Conservation (phyloP, 2,888 invertebrate genomes). For the Bibio marci region DNA sequence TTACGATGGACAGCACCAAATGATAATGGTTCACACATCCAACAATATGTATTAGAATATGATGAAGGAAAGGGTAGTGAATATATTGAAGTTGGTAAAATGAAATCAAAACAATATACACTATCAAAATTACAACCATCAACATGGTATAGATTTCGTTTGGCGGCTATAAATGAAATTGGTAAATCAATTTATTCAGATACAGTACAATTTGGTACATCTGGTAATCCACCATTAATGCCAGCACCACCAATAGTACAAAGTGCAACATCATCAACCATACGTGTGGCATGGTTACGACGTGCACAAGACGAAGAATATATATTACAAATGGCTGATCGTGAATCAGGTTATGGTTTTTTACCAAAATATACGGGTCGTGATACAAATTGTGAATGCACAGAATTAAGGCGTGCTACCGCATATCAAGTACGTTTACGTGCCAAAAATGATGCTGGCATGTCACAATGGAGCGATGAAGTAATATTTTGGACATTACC, state of each 20-base stretch:
- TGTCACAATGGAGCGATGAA: conserved; percentile 66
- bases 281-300: conserved; percentile 57
- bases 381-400: conserved; percentile 49
- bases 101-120: conserved; percentile 58
- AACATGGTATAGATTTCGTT: conserved; percentile 63
- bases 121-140: conserved; percentile 59
- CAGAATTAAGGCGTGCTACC: conserved; percentile 52
- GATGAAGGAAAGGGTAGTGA: conserved; percentile 50
- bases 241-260: conserved; percentile 59
- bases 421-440: conserved; percentile 68
- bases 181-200: conserved; percentile 60
- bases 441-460: conserved; percentile 69
- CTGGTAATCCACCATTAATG: conserved; percentile 61
- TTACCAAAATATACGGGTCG: conserved; percentile 63
- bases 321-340: conserved; percentile 62
- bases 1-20: conserved; percentile 53
- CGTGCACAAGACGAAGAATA: conserved; percentile 65
- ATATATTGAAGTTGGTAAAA: conserved; percentile 55
- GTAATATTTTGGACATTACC: conserved; percentile 62
- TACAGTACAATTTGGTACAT: conserved; percentile 50
- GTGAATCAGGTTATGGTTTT: conserved; percentile 54
- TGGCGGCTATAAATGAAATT: conserved; percentile 66
- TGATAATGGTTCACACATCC: conserved; percentile 67
- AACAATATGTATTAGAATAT: conserved; percentile 60
- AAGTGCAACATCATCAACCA: conserved; percentile 40